Evolutionary conservation across 2,888 invertebrate species (phyloP).

Genomic region (Agrochola circellaris): DNA sequence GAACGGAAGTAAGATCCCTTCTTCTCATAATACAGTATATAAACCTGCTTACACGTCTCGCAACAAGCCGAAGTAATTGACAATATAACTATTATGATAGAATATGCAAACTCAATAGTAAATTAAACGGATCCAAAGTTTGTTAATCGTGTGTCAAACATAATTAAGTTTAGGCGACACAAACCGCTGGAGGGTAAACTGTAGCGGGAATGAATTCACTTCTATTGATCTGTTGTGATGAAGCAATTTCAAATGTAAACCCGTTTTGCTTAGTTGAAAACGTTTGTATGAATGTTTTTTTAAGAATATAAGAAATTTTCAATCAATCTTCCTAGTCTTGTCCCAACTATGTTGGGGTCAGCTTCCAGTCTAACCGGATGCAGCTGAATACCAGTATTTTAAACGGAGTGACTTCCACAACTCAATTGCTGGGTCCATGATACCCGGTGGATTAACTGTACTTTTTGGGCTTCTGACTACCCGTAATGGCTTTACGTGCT

Average conservation of each 20-base stretch:
- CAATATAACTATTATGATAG: constrained; percentile 38
- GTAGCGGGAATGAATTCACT: constrained; percentile 8
- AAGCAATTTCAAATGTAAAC: constrained; percentile 39
- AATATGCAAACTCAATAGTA: constrained; percentile 52
- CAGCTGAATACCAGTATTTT: neutral
- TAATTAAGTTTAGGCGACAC: constrained; percentile 51
- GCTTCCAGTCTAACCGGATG: neutral
- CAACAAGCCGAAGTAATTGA: constrained; percentile 29
- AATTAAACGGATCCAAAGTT: constrained; percentile 52
- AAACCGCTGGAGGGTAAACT: constrained; percentile 36
- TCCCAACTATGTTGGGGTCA: neutral
- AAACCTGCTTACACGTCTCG: neutral
- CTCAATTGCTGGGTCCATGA: neutral
- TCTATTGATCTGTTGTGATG: constrained; percentile 48
- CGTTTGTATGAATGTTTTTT: constrained; percentile 10
- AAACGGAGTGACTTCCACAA: neutral
- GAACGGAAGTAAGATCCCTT: neutral
- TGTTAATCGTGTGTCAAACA: constrained; percentile 59
- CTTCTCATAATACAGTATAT: neutral
- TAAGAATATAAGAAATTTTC: neutral
- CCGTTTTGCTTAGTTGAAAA: constrained; percentile 23
- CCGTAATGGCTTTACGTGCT: neutral
- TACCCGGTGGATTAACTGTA: neutral
- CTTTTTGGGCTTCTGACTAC: neutral
- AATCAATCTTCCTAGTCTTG: neutral